Evolutionary conservation across 2,797 vertebrate species (phyloP), one percentile per base, ranked within the genome.

Genomic region (Masticophis lateralis): DNA sequence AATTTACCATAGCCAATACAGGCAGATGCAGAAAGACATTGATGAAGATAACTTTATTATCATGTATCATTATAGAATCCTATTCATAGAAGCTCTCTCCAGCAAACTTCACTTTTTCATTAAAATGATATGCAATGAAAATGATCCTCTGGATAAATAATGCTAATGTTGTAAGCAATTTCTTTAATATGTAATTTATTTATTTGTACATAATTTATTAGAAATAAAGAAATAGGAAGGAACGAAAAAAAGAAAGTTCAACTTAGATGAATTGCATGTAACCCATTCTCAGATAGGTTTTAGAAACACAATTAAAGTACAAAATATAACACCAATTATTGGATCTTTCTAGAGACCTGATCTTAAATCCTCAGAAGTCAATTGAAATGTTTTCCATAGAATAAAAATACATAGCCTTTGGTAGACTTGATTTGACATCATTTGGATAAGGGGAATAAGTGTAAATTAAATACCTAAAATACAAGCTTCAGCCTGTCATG

Each of bases 21-120:
- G 86, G 86, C 4, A 22, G 69, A 69, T 89, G 43, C 22, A 61
- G 56, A 94, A 88, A 94, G 88, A 88, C 28, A 74, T 51, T 94
- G 90, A 92, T 22, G n/a, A 66, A 89, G 28, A 74, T 87, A 94
- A 91, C 91, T 94, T 92, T 94, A 92, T 89, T 91, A 91, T 89
- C 74, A 87, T 60, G 28, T 87, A 92, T 89, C 87, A 91, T 94
- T 91, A 89, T 60, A 61, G 20, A 91, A 59, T 5, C 28, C 47
- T 83, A 57, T 91, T 66, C n/a, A 37, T 55, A 89, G 59, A 56
- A 66, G 28, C 5, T 51, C 22, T 86, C 7, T 69, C 87, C 27
- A 6, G 18, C 4, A 32, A 90, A 89, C 83, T 20, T 56, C 55
- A 74, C 6, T 32, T 43, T 63, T 74, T 57, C 7, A 74, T 69